Conservation (phyloP, 2,797 vertebrate genomes). For the Tokudaia tokunoshimensis region DNA sequence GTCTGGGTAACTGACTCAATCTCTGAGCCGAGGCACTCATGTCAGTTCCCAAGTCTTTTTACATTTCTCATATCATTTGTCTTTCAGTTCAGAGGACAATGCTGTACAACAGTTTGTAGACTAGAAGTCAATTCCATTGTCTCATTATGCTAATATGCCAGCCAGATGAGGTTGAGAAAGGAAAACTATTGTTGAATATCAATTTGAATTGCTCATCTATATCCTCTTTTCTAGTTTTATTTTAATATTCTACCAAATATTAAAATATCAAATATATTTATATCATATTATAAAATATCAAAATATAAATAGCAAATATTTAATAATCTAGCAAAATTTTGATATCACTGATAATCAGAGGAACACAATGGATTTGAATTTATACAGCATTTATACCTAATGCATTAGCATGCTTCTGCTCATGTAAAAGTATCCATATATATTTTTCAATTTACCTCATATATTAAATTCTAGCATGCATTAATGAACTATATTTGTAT, state of each 20-base stretch:
- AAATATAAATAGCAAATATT: background rate
- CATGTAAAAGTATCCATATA: background rate
- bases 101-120: background rate
- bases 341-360: background rate
- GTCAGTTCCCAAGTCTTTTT: background rate
- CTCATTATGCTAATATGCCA: slow-evolving; percentile 19
- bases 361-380: slow-evolving; percentile 20
- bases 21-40: background rate
- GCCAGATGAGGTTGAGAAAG: background rate
- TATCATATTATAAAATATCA: background rate
- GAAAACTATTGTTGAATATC: background rate
- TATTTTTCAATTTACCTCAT: background rate
- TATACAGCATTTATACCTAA: background rate
- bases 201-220: background rate
- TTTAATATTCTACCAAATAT: background rate
- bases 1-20: background rate
- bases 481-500: background rate
- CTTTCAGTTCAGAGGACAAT: background rate
- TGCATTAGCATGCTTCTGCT: background rate
- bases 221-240: background rate
- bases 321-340: background rate
- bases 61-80: background rate
- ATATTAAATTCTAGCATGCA: slow-evolving; percentile 3
- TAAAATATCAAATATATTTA: background rate
- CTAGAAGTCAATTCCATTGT: background rate